Percentiles rank a stretch among this genome's conserved stretches.
phyloP scores from a whole-genome alignment of 1,140 invertebrate genomes.

The Octopus bimaculoides region DNA sequence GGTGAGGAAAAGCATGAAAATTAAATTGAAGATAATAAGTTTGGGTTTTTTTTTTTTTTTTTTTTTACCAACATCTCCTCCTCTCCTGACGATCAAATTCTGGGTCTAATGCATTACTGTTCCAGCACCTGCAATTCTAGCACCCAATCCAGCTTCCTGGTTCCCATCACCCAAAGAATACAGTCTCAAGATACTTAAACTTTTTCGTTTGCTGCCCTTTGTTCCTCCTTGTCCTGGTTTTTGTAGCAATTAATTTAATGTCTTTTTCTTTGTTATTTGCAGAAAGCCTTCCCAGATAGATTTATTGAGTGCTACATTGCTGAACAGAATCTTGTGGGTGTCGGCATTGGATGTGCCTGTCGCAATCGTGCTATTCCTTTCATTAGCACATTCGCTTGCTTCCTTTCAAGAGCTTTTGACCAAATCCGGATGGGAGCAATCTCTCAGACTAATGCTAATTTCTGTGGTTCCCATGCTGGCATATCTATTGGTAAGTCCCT shows the following conservation, averaged over 20 bases:
- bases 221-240: slow-evolving; percentile 15
- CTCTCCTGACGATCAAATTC: too few species aligned
- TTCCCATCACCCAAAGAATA: too few species aligned
- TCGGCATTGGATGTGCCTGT: slow-evolving; percentile 86
- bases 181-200: too few species aligned
- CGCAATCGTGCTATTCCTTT: slow-evolving; percentile 87
- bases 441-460: slow-evolving; percentile 96
- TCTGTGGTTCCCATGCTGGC: slow-evolving; percentile 91
- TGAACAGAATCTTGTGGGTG: slow-evolving; percentile 96
- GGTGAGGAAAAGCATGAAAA: too few species aligned
- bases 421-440: slow-evolving; percentile 98
- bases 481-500: slow-evolving; percentile 70
- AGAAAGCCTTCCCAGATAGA: slow-evolving; percentile 64
- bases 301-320: slow-evolving; percentile 99
- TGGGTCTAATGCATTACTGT: too few species aligned
- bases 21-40: too few species aligned
- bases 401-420: slow-evolving; percentile 94
- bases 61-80: too few species aligned
- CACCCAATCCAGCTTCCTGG: too few species aligned
- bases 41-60: too few species aligned
- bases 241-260: too few species aligned
- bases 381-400: slow-evolving; percentile 95
- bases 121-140: too few species aligned
- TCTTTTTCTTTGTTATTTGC: slow-evolving; percentile 15
- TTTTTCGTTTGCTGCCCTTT: not conserved